Percentiles rank a stretch among this genome's conserved stretches.
Evolutionary conservation across 2,888 invertebrate genomes (phyloP).

Genomic region (Trypoxylon attenuatum): DNA sequence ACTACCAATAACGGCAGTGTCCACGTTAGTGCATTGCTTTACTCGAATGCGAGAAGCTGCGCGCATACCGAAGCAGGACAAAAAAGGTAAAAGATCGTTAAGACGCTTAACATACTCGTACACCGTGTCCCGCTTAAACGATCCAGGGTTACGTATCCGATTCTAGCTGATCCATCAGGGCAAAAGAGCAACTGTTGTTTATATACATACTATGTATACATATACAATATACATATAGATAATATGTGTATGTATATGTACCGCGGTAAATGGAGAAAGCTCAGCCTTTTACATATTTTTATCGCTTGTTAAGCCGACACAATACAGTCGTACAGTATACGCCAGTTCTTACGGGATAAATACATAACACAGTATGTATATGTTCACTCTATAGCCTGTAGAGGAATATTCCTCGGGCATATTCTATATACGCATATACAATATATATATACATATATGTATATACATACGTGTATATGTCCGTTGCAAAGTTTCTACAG

Average conservation of each 20-base stretch:
- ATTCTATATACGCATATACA: slow-evolving; percentile 30
- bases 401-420: slow-evolving; percentile 20
- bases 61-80: too few species aligned
- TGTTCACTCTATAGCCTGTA: slow-evolving; percentile 26
- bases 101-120: slow-evolving; percentile 27
- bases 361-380: slow-evolving; percentile 42
- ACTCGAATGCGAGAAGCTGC: too few species aligned
- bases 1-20: too few species aligned
- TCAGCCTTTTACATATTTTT: slow-evolving; percentile 59
- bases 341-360: slow-evolving; percentile 40
- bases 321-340: slow-evolving; percentile 50
- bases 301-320: slow-evolving; percentile 45
- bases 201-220: slow-evolving; percentile 6
- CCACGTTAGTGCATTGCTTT: too few species aligned
- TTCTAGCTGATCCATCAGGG: slow-evolving; percentile 34
- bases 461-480: slow-evolving; percentile 21
- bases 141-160: slow-evolving; percentile 44
- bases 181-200: slow-evolving; percentile 18
- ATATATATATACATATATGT: slow-evolving; percentile 19
- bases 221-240: slow-evolving; percentile 15
- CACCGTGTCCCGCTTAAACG: slow-evolving; percentile 23
- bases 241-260: slow-evolving; percentile 19
- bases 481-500: slow-evolving; percentile 36
- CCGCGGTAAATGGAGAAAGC: slow-evolving; percentile 22
- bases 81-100: slow-evolving; percentile 20